Evolutionary conservation across 2,113 vertebrate species (phyloP), one percentile per base, ranked within the genome.

Genomic region (Peromyscus leucopus): DNA sequence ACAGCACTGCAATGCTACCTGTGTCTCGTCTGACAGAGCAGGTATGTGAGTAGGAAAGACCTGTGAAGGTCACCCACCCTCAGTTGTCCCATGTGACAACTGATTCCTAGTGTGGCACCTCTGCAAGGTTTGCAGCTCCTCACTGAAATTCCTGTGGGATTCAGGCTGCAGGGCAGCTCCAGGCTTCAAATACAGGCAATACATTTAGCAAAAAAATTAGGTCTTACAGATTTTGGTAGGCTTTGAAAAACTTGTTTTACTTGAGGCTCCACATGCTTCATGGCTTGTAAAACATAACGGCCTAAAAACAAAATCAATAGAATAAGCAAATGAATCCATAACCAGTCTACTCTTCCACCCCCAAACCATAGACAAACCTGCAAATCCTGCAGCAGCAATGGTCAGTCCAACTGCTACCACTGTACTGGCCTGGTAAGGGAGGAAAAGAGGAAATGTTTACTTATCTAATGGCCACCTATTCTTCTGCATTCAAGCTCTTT

Each of bases 211-310:
- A 95, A 88, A 71, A 89, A 82, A 69, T 90, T 87, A 71, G 59
- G 0, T 51, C 99, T 99, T 99, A 99, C 99, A 93, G 99, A 97
- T 98, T 98, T 99, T 13, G 99, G 99, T 76, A 99, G 99, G 76
- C 98, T 99, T 96, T 99, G 99, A 72, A 99, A 98, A 36, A 99
- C 99, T 95, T 99, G 99, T 97, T 99, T 99, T 93, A 99, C 98
- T 97, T 99, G 99, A 57, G 99, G 99, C 92, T 99, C 99, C 99
- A 99, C 98, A 65, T 99, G 99, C 98, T 99, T 99, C 98, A 99
- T 97, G 86, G 99, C 99, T 98, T 99, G 99, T 90, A 99, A 92
- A 13, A 98, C 99, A 94, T 99, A 99, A 63, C 99, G 99, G 91
- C 99, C 99, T 99, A 98, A 55, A 95, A 96, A 65, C 97, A 96